Percentiles rank a stretch among this genome's conserved stretches.
Evolutionary conservation across 2,113 vertebrate genomes (phyloP).

Genomic region (Eubucco bourcierii): DNA sequence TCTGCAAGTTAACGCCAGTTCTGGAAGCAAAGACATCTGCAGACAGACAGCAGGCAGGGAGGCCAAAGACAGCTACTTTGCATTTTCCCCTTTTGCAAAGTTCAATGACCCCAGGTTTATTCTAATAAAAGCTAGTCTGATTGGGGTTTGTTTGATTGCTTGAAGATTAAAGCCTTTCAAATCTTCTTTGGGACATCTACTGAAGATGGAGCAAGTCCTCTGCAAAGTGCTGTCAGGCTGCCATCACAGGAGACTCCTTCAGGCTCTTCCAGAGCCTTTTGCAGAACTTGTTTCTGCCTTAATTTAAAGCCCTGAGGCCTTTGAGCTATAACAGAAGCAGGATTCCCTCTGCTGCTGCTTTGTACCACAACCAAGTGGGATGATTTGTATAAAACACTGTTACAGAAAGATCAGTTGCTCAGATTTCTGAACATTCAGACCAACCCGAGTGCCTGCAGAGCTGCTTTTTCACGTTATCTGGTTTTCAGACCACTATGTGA

Average conservation of each 20-base stretch:
- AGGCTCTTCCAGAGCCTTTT: background rate
- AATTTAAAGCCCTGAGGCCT: background rate
- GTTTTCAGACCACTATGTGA: background rate
- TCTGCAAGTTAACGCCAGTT: rapidly evolving
- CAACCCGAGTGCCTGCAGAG: background rate
- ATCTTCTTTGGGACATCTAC: background rate
- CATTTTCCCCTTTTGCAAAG: background rate
- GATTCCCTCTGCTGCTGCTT: background rate
- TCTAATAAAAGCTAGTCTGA: background rate
- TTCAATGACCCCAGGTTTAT: background rate
- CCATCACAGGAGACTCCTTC: background rate
- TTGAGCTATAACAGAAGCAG: background rate
- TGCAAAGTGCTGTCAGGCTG: background rate
- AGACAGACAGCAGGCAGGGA: background rate
- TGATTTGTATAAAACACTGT: background rate
- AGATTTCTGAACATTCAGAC: background rate
- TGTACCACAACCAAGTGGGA: background rate
- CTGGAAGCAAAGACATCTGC: background rate
- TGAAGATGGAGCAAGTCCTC: background rate
- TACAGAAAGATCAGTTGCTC: background rate
- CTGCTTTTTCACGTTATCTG: background rate
- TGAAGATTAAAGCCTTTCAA: background rate
- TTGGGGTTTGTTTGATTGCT: background rate
- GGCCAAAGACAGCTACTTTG: background rate
- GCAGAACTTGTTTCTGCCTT: background rate